A percentile compares a stretch with the other conserved stretches of the same genome.
Conservation (phyloP, 2,113 vertebrate genomes). For the Halichoeres trimaculatus region DNA sequence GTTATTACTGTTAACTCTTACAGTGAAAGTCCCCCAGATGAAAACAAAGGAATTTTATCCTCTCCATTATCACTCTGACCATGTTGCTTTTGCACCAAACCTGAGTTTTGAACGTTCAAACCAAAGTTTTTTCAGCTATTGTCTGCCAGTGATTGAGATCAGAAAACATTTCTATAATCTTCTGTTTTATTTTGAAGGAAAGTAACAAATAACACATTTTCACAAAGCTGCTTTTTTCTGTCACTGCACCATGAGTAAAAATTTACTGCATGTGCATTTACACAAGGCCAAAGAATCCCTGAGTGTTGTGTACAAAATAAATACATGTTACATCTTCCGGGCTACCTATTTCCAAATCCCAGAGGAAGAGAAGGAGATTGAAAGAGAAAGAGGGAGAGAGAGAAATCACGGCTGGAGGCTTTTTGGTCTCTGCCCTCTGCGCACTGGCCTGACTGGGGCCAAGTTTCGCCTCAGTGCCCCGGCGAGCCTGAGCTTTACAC, state of each 20-base stretch:
- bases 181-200: too few species aligned
- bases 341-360: conserved; percentile 78
- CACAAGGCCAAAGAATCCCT: conserved; percentile 34
- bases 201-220: too few species aligned
- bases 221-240: too few species aligned
- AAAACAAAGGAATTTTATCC: too few species aligned
- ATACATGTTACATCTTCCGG: conserved; percentile 73
- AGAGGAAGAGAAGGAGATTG: conserved; percentile 59
- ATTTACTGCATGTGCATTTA: conserved; percentile 42
- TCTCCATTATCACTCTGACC: too few species aligned
- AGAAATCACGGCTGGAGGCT: conserved; percentile 81
- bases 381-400: conserved; percentile 46
- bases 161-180: too few species aligned
- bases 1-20: not conserved
- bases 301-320: conserved; percentile 69
- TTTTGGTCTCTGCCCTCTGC: conserved; percentile 81
- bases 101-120: too few species aligned
- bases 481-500: conserved; percentile 82
- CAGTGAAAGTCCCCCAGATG: not conserved
- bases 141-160: too few species aligned
- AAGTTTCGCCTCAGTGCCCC: conserved; percentile 84
- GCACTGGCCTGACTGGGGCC: conserved; percentile 84
- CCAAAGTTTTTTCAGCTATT: too few species aligned
- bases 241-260: conserved; percentile 25
- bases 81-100: too few species aligned